Evolutionary conservation across 2,797 vertebrate species (phyloP).

Genomic region (Hemibagrus guttatus): DNA sequence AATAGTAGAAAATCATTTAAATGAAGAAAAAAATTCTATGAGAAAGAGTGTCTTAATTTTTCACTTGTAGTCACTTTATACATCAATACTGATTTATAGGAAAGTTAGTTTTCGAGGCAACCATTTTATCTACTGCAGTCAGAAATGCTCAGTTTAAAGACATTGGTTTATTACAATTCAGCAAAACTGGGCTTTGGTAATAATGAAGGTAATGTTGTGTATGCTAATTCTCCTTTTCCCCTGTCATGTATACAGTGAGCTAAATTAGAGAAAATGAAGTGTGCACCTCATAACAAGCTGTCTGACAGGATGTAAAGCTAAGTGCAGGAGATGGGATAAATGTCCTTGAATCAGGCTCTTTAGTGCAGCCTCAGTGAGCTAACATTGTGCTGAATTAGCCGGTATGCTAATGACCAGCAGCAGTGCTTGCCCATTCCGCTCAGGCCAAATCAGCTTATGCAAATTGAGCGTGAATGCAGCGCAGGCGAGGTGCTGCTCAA

Average conservation of each 20-base stretch:
- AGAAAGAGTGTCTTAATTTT: not conserved
- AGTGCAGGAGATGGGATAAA: slow-evolving; percentile 81
- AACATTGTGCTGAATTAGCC: slow-evolving; percentile 88
- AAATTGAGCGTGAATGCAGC: slow-evolving; percentile 88
- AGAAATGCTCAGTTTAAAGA: not conserved
- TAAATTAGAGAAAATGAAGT: slow-evolving; percentile 65
- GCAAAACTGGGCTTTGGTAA: not conserved
- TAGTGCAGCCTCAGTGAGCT: slow-evolving; percentile 85
- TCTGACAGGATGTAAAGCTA: slow-evolving; percentile 71
- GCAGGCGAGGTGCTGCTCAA: slow-evolving; percentile 82
- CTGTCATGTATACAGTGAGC: slow-evolving; percentile 38
- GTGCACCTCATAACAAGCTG: slow-evolving; percentile 83
- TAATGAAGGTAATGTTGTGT: slow-evolving; percentile 18
- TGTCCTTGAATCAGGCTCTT: slow-evolving; percentile 86
- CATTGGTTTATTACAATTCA: not conserved
- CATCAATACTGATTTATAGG: not conserved
- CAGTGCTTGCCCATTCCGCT: slow-evolving; percentile 78
- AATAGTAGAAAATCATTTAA: not conserved
- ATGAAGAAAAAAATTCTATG: not conserved
- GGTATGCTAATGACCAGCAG: slow-evolving; percentile 85
- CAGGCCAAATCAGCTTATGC: slow-evolving; percentile 88
- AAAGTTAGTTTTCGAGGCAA: not conserved
- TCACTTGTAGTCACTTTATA: not conserved
- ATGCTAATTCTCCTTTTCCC: not conserved
- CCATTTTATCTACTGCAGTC: not conserved